phyloP scores from a whole-genome alignment of 2,797 vertebrate species.

The Halcyon leucocephala region DNA sequence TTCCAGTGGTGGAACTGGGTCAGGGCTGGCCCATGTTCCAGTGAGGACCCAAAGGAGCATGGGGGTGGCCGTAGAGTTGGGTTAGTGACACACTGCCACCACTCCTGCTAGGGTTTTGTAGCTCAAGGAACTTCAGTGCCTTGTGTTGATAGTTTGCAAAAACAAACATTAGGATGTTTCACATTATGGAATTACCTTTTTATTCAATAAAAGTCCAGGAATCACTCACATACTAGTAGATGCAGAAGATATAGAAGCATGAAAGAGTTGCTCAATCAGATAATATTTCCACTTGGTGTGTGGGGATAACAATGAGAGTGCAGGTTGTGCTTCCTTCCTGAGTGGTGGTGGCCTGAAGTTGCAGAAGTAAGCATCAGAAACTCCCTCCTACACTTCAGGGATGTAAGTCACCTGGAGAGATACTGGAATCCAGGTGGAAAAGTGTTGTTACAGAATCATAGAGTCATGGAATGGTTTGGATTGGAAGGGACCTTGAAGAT shows the following conservation, averaged over 20 bases:
- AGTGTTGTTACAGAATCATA: not conserved
- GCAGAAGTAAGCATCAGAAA: not conserved
- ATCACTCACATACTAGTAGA: not conserved
- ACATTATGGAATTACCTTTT: not conserved
- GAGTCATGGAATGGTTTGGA: no score
- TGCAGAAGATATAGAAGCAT: not conserved
- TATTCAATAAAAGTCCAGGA: not conserved
- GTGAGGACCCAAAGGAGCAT: fast-evolving
- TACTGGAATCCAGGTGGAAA: not conserved
- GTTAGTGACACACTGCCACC: fast-evolving
- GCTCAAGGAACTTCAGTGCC: fast-evolving
- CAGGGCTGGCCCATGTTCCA: fast-evolving
- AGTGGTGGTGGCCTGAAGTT: not conserved
- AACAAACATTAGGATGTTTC: not conserved
- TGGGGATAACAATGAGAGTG: not conserved
- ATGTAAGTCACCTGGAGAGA: not conserved
- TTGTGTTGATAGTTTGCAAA: not conserved
- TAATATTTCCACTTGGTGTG: not conserved
- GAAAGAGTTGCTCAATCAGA: not conserved
- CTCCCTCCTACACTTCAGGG: not conserved
- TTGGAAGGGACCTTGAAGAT: no score
- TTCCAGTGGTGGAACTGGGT: not conserved
- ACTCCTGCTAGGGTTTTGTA: not conserved
- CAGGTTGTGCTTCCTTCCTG: not conserved
- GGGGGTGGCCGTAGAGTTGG: fast-evolving